These are phyloP conservation scores for Bagarius yarrelli DNA, from an alignment of 2,113 vertebrate genomes.

Conservation along the genomic window DNA sequence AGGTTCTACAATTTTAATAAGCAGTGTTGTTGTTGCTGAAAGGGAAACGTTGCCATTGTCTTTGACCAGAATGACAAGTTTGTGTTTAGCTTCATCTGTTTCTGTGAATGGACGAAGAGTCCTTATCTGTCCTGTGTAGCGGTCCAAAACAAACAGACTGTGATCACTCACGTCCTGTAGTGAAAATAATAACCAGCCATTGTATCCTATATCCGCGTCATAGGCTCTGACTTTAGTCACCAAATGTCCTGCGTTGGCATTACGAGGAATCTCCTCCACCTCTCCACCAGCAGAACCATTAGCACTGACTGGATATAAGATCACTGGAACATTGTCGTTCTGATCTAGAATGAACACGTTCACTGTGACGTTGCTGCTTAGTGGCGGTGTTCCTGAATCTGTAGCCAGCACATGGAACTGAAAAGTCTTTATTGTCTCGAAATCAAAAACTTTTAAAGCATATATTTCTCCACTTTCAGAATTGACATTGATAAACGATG, in stretches of 20 bases:
- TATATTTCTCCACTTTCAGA: slow-evolving; percentile 54
- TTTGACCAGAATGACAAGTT: slow-evolving; percentile 63
- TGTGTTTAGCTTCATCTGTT: slow-evolving; percentile 56
- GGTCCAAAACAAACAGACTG: slow-evolving; percentile 54
- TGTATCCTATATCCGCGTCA: slow-evolving; percentile 56
- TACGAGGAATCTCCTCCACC: slow-evolving; percentile 52
- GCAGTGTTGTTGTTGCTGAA: slow-evolving; percentile 53
- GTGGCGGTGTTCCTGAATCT: slow-evolving; percentile 52
- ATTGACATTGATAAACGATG: slow-evolving; percentile 52
- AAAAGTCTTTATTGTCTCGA: slow-evolving; percentile 51
- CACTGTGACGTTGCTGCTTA: slow-evolving; percentile 54
- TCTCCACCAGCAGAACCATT: slow-evolving; percentile 53
- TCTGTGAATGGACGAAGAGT: slow-evolving; percentile 59
- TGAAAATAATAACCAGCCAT: slow-evolving; percentile 60
- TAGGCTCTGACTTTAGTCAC: slow-evolving; percentile 53
- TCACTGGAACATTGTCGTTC: slow-evolving; percentile 59
- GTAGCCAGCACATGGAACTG: slow-evolving; percentile 45
- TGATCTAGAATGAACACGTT: slow-evolving; percentile 56
- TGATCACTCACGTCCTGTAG: slow-evolving; percentile 46
- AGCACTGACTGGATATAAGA: slow-evolving; percentile 49
- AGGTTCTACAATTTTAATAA: slow-evolving; percentile 47
- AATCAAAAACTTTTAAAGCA: slow-evolving; percentile 53
- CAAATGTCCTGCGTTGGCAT: slow-evolving; percentile 55
- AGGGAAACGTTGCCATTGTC: slow-evolving; percentile 58
- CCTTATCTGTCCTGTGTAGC: slow-evolving; percentile 62